Evolutionary conservation across 64 coral and sea anemone genomes (phyloP).

Genomic region (Dendronephthya gigantea): DNA sequence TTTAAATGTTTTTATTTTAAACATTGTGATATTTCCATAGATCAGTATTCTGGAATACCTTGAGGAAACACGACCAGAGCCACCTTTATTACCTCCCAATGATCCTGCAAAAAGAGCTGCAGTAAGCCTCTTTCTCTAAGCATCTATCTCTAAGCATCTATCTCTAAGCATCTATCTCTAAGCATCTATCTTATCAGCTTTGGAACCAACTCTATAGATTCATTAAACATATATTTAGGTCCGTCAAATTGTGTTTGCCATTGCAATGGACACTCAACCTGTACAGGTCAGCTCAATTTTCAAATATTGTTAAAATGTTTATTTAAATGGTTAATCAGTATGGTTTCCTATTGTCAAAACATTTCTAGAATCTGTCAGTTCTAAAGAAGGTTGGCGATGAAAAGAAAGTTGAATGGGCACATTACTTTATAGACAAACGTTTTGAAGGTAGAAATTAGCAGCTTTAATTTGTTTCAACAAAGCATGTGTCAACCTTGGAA

Average conservation of each 20-base stretch:
- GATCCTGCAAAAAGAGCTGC: slow-evolving; percentile 59
- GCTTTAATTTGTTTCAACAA: too few relatives aligned
- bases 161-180: neutral
- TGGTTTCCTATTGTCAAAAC: neutral
- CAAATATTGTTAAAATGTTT: too few relatives aligned
- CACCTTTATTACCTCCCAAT: slow-evolving; percentile 55
- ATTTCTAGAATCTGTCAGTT: slow-evolving; percentile 72
- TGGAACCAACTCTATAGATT: neutral
- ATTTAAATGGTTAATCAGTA: too few relatives aligned
- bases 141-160: neutral
- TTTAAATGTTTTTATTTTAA: neutral
- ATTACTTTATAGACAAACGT: slow-evolving; percentile 72
- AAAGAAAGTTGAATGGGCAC: slow-evolving; percentile 79
- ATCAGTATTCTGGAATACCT: slow-evolving; percentile 84
- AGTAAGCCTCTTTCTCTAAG: slow-evolving; percentile 28
- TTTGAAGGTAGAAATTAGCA: slow-evolving; percentile 74
- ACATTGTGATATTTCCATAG: slow-evolving; percentile 13
- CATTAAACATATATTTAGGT: slow-evolving; percentile 38
- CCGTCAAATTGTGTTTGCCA: slow-evolving; percentile 43
- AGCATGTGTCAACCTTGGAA: neutral
- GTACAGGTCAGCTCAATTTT: neutral
- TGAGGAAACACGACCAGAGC: slow-evolving; percentile 95
- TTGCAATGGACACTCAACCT: slow-evolving; percentile 74
- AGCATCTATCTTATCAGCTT: neutral
- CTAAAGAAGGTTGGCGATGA: slow-evolving; percentile 71